A percentile compares a stretch with the other conserved stretches of the same genome.
These are phyloP conservation scores for Glaucomys volans DNA, from an alignment of 2,113 vertebrate genomes.

Conservation along the genomic window DNA sequence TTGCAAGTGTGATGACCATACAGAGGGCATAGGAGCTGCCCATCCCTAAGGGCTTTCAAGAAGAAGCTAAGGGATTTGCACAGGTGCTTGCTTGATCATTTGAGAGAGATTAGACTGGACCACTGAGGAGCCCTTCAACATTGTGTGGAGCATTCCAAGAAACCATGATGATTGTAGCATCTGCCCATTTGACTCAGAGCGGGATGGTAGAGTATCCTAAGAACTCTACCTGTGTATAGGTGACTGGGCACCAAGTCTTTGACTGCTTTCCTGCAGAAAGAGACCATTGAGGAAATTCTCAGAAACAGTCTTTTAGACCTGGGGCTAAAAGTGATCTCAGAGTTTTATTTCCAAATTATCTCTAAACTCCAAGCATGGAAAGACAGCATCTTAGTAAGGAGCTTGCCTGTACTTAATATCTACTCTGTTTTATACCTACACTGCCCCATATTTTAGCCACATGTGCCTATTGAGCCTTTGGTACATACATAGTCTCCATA, in stretches of 20 bases:
- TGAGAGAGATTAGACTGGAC: neutral
- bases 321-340: neutral
- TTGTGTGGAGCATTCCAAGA: neutral
- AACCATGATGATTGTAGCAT: neutral
- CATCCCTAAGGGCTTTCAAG: neutral
- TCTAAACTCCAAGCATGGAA: neutral
- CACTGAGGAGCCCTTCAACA: neutral
- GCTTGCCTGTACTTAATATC: neutral
- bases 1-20: neutral
- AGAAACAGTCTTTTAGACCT: neutral
- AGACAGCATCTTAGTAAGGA: neutral
- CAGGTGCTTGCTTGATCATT: neutral
- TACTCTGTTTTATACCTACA: neutral
- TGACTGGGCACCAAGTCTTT: neutral
- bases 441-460: neutral
- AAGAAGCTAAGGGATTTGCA: neutral
- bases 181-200: neutral
- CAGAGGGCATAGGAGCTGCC: neutral
- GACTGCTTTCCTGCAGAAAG: neutral
- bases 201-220: neutral
- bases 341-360: conserved; percentile 25
- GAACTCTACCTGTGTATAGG: neutral
- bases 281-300: neutral
- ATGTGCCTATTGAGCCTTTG: neutral
- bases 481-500: neutral